These are phyloP conservation scores for Actinia tenebrosa DNA, from an alignment of 64 coral and sea anemone genomes.

Conservation along the genomic window DNA sequence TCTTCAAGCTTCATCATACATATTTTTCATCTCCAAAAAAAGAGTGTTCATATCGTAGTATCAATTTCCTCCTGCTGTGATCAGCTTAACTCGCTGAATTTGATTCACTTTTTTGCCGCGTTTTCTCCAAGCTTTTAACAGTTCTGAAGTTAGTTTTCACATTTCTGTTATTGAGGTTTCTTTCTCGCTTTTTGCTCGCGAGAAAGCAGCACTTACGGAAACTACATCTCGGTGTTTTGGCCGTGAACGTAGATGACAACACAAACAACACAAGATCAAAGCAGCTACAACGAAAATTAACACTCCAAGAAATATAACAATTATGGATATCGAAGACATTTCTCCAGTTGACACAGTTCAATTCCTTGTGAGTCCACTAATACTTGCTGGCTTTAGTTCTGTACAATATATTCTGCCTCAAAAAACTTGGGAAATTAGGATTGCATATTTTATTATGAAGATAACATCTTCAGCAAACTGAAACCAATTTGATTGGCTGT, in stretches of 20 bases:
- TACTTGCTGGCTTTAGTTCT: not conserved
- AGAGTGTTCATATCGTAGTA: not conserved
- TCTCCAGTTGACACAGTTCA: not conserved
- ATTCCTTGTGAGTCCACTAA: not conserved
- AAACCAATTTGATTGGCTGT: not conserved
- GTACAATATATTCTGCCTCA: not conserved
- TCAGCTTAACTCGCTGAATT: not conserved
- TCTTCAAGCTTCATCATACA: not conserved
- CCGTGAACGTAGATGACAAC: slow-evolving; percentile 77
- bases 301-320: slow-evolving; percentile 94
- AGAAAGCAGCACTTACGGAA: slow-evolving; percentile 15
- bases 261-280: slow-evolving; percentile 81
- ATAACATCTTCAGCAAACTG: not conserved
- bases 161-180: slow-evolving; percentile 88
- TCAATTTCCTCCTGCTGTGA: not conserved
- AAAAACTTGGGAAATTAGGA: not conserved
- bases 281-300: slow-evolving; percentile 86
- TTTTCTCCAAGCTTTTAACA: not conserved
- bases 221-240: slow-evolving; percentile 51
- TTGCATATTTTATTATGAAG: not conserved
- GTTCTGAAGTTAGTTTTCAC: slow-evolving; percentile 24
- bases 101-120: not conserved
- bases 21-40: not conserved
- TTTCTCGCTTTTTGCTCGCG: slow-evolving; percentile 64
- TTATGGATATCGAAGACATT: slow-evolving; percentile 85